Conservation (phyloP, 2,797 vertebrate genomes). For the Florisuga fusca region DNA sequence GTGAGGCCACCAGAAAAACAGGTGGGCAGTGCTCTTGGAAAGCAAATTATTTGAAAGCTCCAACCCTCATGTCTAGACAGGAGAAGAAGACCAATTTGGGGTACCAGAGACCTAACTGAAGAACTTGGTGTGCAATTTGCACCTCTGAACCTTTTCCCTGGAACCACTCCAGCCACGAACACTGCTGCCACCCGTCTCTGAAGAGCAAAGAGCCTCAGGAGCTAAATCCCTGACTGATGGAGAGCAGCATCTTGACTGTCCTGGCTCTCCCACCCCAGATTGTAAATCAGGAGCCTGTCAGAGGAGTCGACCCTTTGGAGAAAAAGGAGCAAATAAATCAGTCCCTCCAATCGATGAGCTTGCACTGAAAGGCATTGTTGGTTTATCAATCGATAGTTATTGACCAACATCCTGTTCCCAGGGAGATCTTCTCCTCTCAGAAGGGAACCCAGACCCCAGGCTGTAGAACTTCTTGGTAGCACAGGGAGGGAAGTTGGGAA, state of each 20-base stretch:
- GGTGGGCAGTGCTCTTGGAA: background rate
- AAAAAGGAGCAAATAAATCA: slow-evolving; percentile 38
- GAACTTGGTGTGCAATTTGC: background rate
- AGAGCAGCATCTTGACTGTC: background rate
- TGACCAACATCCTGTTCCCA: background rate
- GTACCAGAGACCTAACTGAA: background rate
- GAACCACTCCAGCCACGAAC: background rate
- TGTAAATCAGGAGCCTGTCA: slow-evolving; percentile 35
- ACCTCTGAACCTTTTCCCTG: background rate
- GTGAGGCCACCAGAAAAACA: accelerated
- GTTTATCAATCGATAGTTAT: slow-evolving; percentile 55
- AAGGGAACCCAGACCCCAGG: background rate
- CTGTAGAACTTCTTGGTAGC: background rate
- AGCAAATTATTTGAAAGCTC: background rate
- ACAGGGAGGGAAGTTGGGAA: background rate
- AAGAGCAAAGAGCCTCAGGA: background rate
- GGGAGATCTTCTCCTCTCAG: slow-evolving; percentile 1
- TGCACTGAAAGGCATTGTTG: slow-evolving; percentile 40
- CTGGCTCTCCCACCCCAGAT: background rate
- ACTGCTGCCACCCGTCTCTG: background rate
- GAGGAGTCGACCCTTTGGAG: background rate
- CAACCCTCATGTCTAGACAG: background rate
- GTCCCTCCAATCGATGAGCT: slow-evolving; percentile 12
- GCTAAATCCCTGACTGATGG: background rate
- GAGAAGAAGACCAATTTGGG: background rate